These are phyloP conservation scores for Phaenicophaeus curvirostris DNA, from an alignment of 2,797 vertebrate species.

Conservation along the genomic window DNA sequence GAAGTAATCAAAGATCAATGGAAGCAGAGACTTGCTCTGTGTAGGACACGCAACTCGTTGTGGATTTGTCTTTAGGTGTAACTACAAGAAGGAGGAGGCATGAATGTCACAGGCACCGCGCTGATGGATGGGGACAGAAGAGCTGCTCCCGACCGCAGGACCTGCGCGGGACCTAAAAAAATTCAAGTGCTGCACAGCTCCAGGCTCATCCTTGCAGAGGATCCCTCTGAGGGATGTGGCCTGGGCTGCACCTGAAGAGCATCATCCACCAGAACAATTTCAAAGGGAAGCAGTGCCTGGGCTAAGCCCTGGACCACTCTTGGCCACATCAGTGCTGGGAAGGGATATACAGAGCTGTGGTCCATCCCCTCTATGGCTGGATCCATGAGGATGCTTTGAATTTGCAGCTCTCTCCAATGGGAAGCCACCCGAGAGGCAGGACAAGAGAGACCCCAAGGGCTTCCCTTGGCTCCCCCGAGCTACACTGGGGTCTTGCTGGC, in stretches of 20 bases:
- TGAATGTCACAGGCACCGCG: neutral
- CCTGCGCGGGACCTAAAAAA: too few relatives aligned
- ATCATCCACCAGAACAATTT: neutral
- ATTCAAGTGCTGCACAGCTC: fast-evolving
- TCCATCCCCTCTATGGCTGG: fast-evolving
- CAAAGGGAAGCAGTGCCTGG: fast-evolving
- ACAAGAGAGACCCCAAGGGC: neutral
- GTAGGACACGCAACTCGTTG: neutral
- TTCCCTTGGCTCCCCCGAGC: neutral
- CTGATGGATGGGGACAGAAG: neutral
- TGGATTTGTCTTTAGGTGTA: neutral
- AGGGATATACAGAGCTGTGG: neutral
- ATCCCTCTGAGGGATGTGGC: neutral
- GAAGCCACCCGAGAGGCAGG: neutral
- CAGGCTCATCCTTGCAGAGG: fast-evolving
- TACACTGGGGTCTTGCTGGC: neutral
- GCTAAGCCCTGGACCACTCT: neutral
- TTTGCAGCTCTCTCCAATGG: neutral
- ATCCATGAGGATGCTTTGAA: fast-evolving
- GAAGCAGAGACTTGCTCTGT: neutral
- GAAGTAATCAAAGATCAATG: neutral
- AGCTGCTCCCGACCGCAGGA: neutral
- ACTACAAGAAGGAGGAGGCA: neutral
- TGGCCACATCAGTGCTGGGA: neutral
- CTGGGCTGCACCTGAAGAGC: neutral